phyloP scores from a whole-genome alignment of 1,140 invertebrate species.

The Drosophila sulfurigaster region DNA sequence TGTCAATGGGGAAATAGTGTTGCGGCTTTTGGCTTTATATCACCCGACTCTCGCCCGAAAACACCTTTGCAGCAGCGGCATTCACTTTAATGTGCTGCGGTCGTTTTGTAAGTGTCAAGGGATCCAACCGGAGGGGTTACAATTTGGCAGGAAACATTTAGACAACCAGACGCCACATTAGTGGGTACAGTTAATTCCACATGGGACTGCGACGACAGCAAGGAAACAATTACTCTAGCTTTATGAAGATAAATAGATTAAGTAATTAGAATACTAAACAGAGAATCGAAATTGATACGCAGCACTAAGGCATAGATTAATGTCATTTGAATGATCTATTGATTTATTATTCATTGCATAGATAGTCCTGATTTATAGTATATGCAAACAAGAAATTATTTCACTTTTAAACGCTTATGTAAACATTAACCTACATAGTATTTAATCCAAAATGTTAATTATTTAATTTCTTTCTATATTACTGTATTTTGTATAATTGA shows the following conservation, averaged over 20 bases:
- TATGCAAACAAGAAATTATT: too few species aligned
- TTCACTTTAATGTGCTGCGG: conserved; percentile 68
- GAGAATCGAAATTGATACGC: conserved; percentile 10
- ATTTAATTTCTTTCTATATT: too few species aligned
- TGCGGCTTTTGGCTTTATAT: conserved; percentile 77
- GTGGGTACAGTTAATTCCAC: conserved; percentile 7
- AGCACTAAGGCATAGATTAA: background rate
- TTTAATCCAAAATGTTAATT: too few species aligned
- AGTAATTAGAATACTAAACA: conserved; percentile 26
- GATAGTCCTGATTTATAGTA: too few species aligned
- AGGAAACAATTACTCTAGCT: conserved; percentile 3
- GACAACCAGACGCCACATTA: conserved; percentile 66
- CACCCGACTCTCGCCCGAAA: conserved; percentile 32
- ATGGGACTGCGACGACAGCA: conserved; percentile 10
- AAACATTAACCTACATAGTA: too few species aligned
- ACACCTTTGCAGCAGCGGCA: conserved; percentile 52
- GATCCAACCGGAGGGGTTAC: conserved; percentile 30
- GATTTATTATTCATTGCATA: background rate
- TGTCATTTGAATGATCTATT: background rate
- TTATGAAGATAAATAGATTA: conserved; percentile 41
- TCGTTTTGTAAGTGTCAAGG: conserved; percentile 67
- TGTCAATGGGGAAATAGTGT: conserved; percentile 78
- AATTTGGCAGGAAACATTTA: conserved; percentile 56
- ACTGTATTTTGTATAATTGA: too few species aligned
- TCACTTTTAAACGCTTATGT: too few species aligned